A percentile compares a stretch with the other conserved stretches of the same genome.
Conservation (phyloP, 2,113 vertebrate genomes). For the Aegypius monachus region DNA sequence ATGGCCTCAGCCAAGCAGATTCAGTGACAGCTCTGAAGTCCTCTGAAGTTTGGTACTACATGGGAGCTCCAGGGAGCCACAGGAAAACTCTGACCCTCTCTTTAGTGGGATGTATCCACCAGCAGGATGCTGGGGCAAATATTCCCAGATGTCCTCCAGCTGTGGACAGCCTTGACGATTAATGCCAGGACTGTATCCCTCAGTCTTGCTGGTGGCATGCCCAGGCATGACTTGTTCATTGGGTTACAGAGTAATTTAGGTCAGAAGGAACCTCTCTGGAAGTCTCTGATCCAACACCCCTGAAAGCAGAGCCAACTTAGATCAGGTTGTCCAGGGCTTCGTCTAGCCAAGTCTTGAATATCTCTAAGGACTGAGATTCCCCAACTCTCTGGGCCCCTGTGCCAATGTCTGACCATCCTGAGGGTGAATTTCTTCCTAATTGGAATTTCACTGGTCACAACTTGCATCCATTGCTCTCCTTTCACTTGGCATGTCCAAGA, state of each 20-base stretch:
- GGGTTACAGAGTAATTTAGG: not conserved
- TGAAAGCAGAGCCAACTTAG: not conserved
- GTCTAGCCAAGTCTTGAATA: not conserved
- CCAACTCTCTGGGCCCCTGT: not conserved
- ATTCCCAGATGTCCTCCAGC: not conserved
- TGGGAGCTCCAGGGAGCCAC: not conserved
- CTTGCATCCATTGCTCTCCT: not conserved
- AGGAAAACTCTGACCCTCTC: not conserved
- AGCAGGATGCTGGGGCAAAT: fast-evolving
- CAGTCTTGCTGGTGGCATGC: not conserved
- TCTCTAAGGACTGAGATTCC: not conserved
- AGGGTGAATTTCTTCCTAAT: not conserved
- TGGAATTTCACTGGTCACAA: not conserved
- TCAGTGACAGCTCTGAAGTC: not conserved
- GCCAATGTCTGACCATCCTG: not conserved
- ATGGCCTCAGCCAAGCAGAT: not conserved
- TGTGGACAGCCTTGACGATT: not conserved
- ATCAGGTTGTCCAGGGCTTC: not conserved
- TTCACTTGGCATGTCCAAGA: not conserved
- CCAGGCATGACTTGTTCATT: not conserved
- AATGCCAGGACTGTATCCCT: not conserved
- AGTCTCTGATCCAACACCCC: not conserved
- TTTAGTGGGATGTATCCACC: not conserved
- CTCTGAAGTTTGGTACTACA: not conserved
- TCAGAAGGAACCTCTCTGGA: not conserved